A percentile compares a stretch with the other conserved stretches of the same genome.
phyloP scores from a whole-genome alignment of 2,888 invertebrate species.

The Phaonia tiefii region DNA sequence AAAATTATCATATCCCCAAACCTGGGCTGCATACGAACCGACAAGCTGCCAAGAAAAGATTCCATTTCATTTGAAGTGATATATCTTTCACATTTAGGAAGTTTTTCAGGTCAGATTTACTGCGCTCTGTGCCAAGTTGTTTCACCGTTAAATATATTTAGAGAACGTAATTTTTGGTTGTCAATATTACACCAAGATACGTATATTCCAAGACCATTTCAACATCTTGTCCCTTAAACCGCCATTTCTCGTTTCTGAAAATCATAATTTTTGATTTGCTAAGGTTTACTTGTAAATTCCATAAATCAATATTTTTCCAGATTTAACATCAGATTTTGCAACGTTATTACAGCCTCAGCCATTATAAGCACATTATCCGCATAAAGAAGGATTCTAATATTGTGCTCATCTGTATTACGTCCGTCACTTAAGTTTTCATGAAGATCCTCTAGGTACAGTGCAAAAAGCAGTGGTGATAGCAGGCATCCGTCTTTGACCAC shows the following conservation, averaged over 20 bases:
- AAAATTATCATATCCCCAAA: too few relatives aligned
- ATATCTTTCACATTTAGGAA: too few relatives aligned
- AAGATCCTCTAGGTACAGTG: conserved; percentile 3
- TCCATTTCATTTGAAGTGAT: too few relatives aligned
- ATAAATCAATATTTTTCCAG: conserved; percentile 31
- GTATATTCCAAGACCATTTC: too few relatives aligned
- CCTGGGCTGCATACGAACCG: too few relatives aligned
- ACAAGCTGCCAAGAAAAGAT: too few relatives aligned
- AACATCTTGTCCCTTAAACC: too few relatives aligned
- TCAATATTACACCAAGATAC: not conserved
- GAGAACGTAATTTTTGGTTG: not conserved
- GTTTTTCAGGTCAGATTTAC: too few relatives aligned
- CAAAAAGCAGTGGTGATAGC: not conserved
- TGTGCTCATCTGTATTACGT: not conserved
- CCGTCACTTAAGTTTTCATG: not conserved
- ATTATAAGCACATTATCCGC: conserved; percentile 33
- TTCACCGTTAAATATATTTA: not conserved
- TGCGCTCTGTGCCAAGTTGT: too few relatives aligned
- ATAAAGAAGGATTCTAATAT: conserved; percentile 13
- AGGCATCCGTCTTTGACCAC: conserved; percentile 3
- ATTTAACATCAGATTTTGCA: conserved; percentile 10
- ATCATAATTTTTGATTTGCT: conserved; percentile 38
- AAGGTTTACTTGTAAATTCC: conserved; percentile 39
- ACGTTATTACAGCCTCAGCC: not conserved
- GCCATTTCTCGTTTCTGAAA: conserved; percentile 12